Percentiles rank a stretch among this genome's conserved stretches.
Evolutionary conservation across 1,140 invertebrate species (phyloP).

Genomic region (Calephelis virginiensis): DNA sequence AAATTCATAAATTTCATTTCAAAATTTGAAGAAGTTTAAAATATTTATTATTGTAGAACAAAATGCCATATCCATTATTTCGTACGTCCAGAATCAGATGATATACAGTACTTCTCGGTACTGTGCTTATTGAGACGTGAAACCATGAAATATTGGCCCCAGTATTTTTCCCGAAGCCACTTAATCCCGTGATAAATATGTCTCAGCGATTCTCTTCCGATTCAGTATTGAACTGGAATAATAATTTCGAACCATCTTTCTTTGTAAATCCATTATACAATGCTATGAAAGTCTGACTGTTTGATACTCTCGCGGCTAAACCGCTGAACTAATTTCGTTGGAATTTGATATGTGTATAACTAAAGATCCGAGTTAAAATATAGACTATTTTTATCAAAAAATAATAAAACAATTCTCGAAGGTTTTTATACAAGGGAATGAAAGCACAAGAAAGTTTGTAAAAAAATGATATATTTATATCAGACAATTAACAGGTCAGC

Average conservation of each 20-base stretch:
- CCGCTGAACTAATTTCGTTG: not conserved
- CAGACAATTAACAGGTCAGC: too few species aligned
- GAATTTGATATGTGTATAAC: too few species aligned
- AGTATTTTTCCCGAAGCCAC: slow-evolving; percentile 22
- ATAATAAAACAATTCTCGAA: too few species aligned
- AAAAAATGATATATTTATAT: too few species aligned
- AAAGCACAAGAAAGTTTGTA: too few species aligned
- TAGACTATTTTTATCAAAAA: too few species aligned
- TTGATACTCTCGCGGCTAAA: not conserved
- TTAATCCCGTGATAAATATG: slow-evolving; percentile 61
- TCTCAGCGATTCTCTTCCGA: slow-evolving; percentile 8
- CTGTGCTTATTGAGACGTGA: slow-evolving; percentile 45
- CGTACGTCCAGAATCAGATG: slow-evolving; percentile 21
- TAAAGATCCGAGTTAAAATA: too few species aligned
- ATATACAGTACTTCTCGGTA: slow-evolving; percentile 31
- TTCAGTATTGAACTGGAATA: slow-evolving; percentile 4
- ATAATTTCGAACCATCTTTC: slow-evolving; percentile 1
- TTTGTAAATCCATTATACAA: not conserved
- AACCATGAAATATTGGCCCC: slow-evolving; percentile 47
- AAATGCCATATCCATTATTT: not conserved
- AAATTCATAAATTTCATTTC: too few species aligned
- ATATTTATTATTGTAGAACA: not conserved
- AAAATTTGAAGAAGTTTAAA: too few species aligned
- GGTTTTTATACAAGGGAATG: too few species aligned
- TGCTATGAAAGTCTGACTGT: too few species aligned